These are phyloP conservation scores for Caenorhabditis sp. DNA, from an alignment of 2,888 invertebrate species.

Conservation along the genomic window DNA sequence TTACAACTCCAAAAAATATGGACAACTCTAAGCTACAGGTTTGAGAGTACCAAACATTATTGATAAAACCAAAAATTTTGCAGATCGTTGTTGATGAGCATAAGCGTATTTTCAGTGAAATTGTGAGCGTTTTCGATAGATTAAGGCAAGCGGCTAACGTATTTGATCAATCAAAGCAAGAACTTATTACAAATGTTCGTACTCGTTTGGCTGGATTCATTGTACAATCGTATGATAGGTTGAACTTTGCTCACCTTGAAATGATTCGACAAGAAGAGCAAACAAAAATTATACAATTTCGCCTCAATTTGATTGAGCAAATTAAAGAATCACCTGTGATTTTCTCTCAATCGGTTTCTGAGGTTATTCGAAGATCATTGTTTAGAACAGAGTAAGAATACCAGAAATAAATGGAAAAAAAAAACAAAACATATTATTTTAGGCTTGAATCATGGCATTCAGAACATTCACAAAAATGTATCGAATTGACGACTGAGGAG, in stretches of 20 bases:
- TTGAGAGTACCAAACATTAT: neutral
- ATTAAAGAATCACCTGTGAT: conserved; percentile 61
- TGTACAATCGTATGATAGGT: conserved; percentile 53
- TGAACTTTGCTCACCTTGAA: conserved; percentile 50
- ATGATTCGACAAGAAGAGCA: conserved; percentile 64
- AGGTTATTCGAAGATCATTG: conserved; percentile 59
- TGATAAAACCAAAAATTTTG: conserved; percentile 3
- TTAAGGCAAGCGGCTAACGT: conserved; percentile 40
- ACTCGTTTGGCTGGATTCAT: conserved; percentile 56
- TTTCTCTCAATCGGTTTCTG: conserved; percentile 62
- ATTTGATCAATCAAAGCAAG: conserved; percentile 60
- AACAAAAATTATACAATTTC: conserved; percentile 45
- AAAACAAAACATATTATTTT: too few relatives aligned
- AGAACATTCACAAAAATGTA: conserved; percentile 52
- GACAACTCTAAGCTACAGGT: conserved; percentile 17
- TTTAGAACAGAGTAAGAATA: conserved; percentile 44
- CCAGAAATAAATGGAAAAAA: neutral
- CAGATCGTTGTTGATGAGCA: conserved; percentile 39
- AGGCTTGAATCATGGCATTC: conserved; percentile 56
- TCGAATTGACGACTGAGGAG: conserved; percentile 83
- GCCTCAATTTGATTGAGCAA: conserved; percentile 52
- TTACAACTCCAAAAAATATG: conserved; percentile 34
- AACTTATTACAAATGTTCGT: conserved; percentile 57
- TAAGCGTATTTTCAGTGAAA: conserved; percentile 21
- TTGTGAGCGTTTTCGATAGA: conserved; percentile 40